Evolutionary conservation across 2,888 invertebrate genomes (phyloP), one percentile per base, ranked within the genome.

Genomic region (Pterostichus madidus): DNA sequence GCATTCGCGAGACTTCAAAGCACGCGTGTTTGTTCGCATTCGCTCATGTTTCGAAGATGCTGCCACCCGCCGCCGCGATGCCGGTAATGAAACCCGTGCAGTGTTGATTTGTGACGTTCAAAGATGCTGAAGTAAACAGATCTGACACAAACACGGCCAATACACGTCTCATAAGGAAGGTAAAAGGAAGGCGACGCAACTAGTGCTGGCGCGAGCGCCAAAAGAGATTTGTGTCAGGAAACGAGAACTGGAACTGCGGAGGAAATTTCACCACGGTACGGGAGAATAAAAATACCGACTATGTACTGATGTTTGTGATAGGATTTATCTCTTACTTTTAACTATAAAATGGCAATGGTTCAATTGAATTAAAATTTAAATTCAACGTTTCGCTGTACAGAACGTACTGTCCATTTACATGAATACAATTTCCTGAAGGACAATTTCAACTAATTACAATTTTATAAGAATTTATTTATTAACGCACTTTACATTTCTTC

Each of bases 41-140:
- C 11, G 56, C 56, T 56, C 56, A 17, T 13, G 56, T 56, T 56
- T 17, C 56, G 13, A 0, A 17, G 56, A 17, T 13, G 56, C 6
- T 5, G 10, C 13, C 13, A n/a, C 49, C 49, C n/a, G 10, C 5
- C 13, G 49, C 49, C 49, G 13, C 13, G 64, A 17, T 39, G 68
- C 44, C 24, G 44, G 78, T 78, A 78, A 78, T 78, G 78, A 78
- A 61, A 56, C 17, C 56, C 44, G 78, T 35, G 31, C 56, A 78
- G 78, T 61, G 59, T 59, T 78, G 78, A 78, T 78, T 78, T 78
- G 78, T 78, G 78, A 78, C 78, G 78, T 24, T 78, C 78, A 78
- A 78, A 78, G 78, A 78, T 78, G 78, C 78, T 59, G 59, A 35
- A 78, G 78, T 78, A 78, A 78, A 78, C 78, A 78, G 78, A 78